Evolutionary conservation across 2,888 invertebrate species (phyloP).

Genomic region (Heliconius ethilla): DNA sequence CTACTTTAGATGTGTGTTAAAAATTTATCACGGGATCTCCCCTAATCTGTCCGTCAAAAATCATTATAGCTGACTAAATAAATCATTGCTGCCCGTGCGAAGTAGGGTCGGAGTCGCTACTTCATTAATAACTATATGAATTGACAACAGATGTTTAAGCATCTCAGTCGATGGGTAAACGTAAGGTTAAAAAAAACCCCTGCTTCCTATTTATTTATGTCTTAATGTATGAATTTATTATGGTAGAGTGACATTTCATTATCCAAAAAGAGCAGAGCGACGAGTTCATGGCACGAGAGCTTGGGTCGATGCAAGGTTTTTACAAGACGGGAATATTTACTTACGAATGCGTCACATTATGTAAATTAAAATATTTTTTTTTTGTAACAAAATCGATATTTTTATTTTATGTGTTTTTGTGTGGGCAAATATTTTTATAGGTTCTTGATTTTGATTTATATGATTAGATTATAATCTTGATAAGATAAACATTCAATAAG

Average conservation of each 20-base stretch:
- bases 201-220: conserved; percentile 6
- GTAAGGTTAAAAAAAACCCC: not conserved
- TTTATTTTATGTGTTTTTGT: not conserved
- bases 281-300: not conserved
- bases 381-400: not conserved
- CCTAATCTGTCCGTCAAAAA: conserved; percentile 5
- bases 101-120: not conserved
- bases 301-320: not conserved
- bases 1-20: not conserved
- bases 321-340: not conserved
- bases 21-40: not conserved
- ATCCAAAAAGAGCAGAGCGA: not conserved
- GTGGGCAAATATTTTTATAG: not conserved
- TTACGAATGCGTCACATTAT: not conserved
- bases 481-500: too few relatives aligned
- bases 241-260: not conserved
- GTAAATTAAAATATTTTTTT: too few relatives aligned
- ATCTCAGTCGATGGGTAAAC: not conserved
- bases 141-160: not conserved
- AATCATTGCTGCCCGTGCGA: conserved; percentile 1
- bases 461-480: not conserved
- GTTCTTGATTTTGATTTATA: not conserved
- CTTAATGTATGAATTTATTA: conserved; percentile 5
- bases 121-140: conserved; percentile 3
- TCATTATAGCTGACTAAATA: conserved; percentile 1